These are phyloP conservation scores for Hybos culiciformis DNA, from an alignment of 2,888 invertebrate species.

Conservation along the genomic window DNA sequence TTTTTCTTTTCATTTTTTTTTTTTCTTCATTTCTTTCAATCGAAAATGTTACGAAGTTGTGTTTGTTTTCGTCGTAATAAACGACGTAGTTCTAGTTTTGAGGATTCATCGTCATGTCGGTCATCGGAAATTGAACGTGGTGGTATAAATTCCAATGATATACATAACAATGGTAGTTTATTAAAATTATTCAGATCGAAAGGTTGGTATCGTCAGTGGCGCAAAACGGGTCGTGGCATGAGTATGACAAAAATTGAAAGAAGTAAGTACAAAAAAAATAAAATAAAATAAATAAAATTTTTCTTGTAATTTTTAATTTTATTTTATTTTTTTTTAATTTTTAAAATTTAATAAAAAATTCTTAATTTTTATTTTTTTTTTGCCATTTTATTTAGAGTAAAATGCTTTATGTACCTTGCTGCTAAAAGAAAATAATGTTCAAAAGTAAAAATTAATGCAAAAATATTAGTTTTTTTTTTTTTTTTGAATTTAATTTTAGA, in stretches of 20 bases:
- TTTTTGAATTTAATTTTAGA: background rate
- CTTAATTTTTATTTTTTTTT: background rate
- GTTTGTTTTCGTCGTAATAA: constrained; percentile 32
- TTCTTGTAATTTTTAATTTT: background rate
- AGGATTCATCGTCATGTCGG: constrained; percentile 35
- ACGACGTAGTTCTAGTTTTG: constrained; percentile 34
- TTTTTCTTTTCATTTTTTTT: no score
- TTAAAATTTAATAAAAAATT: background rate
- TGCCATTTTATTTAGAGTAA: background rate
- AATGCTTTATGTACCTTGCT: background rate
- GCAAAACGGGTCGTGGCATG: constrained; percentile 47
- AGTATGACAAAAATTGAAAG: constrained; percentile 66
- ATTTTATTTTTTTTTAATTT: background rate
- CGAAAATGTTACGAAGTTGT: constrained; percentile 34
- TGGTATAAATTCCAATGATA: constrained; percentile 17
- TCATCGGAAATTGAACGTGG: constrained; percentile 35
- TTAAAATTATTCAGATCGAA: constrained; percentile 37
- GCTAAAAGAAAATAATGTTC: background rate
- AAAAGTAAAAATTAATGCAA: background rate
- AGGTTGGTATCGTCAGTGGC: constrained; percentile 52
- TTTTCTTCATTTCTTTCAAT: no score
- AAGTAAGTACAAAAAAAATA: constrained; percentile 42
- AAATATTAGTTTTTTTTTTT: background rate
- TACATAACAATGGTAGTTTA: constrained; percentile 19
- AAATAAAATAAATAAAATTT: background rate